phyloP scores from a whole-genome alignment of 1,140 invertebrate genomes.

The Drosophila dunni region DNA sequence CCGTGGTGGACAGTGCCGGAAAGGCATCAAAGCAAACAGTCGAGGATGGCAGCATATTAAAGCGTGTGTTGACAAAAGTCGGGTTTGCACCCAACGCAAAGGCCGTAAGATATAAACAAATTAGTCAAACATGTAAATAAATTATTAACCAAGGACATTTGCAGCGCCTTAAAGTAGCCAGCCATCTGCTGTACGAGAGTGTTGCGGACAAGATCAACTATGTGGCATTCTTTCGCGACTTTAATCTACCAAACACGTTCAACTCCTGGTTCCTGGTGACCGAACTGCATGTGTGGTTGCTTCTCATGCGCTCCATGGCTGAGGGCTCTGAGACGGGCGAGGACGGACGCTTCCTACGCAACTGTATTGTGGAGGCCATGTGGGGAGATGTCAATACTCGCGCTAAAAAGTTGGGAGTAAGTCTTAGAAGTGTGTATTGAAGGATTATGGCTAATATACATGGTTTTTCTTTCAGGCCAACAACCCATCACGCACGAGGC shows the following conservation, averaged over 20 bases:
- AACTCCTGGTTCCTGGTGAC: slow-evolving; percentile 93
- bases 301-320: slow-evolving; percentile 90
- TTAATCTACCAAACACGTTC: slow-evolving; percentile 91
- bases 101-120: slow-evolving; percentile 51
- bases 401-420: slow-evolving; percentile 90
- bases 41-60: slow-evolving; percentile 66
- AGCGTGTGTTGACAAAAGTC: slow-evolving; percentile 78
- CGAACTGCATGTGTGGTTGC: slow-evolving; percentile 94
- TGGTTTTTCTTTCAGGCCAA: slow-evolving; percentile 84
- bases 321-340: slow-evolving; percentile 87
- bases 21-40: slow-evolving; percentile 49
- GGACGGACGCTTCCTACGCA: slow-evolving; percentile 89
- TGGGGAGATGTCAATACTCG: slow-evolving; percentile 92
- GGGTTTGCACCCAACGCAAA: slow-evolving; percentile 80
- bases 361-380: slow-evolving; percentile 90
- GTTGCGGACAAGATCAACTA: slow-evolving; percentile 88
- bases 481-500: slow-evolving; percentile 86
- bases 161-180: slow-evolving; percentile 87
- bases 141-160: not conserved
- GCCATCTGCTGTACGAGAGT: slow-evolving; percentile 88
- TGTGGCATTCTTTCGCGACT: slow-evolving; percentile 87
- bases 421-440: slow-evolving; percentile 40
- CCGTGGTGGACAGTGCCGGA: slow-evolving; percentile 48
- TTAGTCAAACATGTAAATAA: not conserved
- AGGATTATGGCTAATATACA: not conserved